Evolutionary conservation across 2,113 vertebrate genomes (phyloP).

Genomic region (Australoheros scitulus): DNA sequence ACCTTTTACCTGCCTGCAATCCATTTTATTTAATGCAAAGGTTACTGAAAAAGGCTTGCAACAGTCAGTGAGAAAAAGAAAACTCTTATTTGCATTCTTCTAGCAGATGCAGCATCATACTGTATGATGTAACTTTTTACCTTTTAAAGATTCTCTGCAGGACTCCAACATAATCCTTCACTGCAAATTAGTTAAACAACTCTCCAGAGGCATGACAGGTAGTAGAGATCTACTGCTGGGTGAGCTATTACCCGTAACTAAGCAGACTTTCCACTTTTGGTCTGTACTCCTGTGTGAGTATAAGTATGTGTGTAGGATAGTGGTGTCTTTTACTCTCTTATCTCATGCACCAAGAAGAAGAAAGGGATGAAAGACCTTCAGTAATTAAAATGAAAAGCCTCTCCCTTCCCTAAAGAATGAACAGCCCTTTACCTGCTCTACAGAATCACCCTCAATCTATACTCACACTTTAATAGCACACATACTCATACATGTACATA

Average conservation of each 20-base stretch:
- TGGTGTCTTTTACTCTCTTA: slow-evolving; percentile 49
- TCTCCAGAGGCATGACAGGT: slow-evolving; percentile 49
- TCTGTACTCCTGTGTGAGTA: slow-evolving; percentile 24
- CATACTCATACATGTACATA: neutral
- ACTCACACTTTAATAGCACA: slow-evolving; percentile 15
- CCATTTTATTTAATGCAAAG: neutral
- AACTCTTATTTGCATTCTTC: neutral
- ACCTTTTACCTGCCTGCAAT: neutral
- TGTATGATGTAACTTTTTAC: neutral
- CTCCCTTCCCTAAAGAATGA: slow-evolving; percentile 49
- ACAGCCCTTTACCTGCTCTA: slow-evolving; percentile 51
- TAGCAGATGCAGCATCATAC: neutral
- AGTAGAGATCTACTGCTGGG: slow-evolving; percentile 42
- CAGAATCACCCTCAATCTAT: slow-evolving; percentile 43
- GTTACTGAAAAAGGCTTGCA: neutral
- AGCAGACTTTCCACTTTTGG: slow-evolving; percentile 42
- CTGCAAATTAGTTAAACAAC: slow-evolving; percentile 56
- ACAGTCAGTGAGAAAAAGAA: neutral
- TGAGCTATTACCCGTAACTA: slow-evolving; percentile 56
- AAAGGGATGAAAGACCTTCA: slow-evolving; percentile 56
- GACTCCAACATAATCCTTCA: slow-evolving; percentile 32
- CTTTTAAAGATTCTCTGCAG: slow-evolving; percentile 14
- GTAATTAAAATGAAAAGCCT: slow-evolving; percentile 70
- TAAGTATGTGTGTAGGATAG: neutral
- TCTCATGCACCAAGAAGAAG: slow-evolving; percentile 36